Conservation (phyloP, 2,797 vertebrate species). For the Gambusia yucatana region DNA sequence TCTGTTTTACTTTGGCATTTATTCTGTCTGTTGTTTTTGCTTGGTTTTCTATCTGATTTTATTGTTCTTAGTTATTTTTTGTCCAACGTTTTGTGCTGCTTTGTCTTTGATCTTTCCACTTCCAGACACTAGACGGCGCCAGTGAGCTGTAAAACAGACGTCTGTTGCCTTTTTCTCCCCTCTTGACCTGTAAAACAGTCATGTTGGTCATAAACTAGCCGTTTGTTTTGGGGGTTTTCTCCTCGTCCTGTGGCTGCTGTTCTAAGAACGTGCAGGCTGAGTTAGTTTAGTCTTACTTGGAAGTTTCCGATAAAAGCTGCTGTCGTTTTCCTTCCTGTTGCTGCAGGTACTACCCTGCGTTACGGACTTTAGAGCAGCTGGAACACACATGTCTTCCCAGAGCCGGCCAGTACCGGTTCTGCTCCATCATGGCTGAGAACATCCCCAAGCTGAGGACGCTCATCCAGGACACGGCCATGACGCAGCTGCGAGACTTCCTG, state of each 20-base stretch:
- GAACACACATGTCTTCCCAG: conserved; percentile 90
- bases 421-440: conserved; percentile 93
- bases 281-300: too few relatives aligned
- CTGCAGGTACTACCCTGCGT: conserved; percentile 91
- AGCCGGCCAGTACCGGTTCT: conserved; percentile 95
- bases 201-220: conserved; percentile 59
- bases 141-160: conserved; percentile 2
- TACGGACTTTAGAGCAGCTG: conserved; percentile 93
- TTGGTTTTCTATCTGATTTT: neutral
- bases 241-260: conserved; percentile 45
- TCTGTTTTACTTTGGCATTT: neutral
- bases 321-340: neutral
- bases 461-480: conserved; percentile 96
- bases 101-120: neutral
- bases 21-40: neutral
- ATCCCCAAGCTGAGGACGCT: conserved; percentile 89
- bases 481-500: conserved; percentile 95
- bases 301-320: neutral
- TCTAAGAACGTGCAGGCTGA: conserved; percentile 7
- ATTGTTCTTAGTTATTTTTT: neutral
- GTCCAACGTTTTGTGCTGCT: neutral
- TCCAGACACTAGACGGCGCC: conserved; percentile 58
- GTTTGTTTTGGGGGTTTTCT: conserved; percentile 66
- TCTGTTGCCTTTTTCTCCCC: neutral
- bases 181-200: conserved; percentile 60